Evolutionary conservation across 2,113 vertebrate species (phyloP).

Genomic region (Scartelaos histophorus): DNA sequence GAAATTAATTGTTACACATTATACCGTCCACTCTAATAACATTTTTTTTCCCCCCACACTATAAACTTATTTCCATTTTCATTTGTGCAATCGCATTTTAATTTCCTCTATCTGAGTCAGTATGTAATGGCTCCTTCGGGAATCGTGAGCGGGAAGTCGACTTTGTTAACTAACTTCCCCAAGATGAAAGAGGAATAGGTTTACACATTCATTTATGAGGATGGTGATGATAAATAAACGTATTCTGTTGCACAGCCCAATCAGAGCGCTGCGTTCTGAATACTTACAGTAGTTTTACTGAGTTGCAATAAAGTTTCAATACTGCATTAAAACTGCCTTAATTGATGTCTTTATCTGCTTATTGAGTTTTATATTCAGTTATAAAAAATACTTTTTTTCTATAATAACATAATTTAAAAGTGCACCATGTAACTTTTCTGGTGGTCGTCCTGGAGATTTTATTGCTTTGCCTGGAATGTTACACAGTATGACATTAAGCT

Average conservation of each 20-base stretch:
- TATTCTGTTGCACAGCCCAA: too few species aligned
- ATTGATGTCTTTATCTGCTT: background rate
- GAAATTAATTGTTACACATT: conserved; percentile 53
- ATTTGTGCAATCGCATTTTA: conserved; percentile 1
- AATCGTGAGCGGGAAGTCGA: conserved; percentile 15
- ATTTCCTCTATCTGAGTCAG: conserved; percentile 25
- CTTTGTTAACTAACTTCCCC: conserved; percentile 14
- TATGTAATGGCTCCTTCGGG: background rate
- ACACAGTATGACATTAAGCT: too few species aligned
- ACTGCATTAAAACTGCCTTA: too few species aligned
- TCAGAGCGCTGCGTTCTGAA: too few species aligned
- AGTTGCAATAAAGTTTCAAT: too few species aligned
- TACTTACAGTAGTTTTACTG: too few species aligned
- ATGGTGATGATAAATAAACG: background rate
- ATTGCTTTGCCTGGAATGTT: too few species aligned
- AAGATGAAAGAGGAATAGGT: background rate
- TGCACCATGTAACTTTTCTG: too few species aligned
- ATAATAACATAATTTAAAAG: background rate
- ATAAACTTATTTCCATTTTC: conserved; percentile 7
- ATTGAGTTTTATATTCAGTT: background rate
- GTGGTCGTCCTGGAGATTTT: too few species aligned
- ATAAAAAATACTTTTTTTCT: background rate
- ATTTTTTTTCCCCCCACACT: background rate
- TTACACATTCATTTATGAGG: background rate
- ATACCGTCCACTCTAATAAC: background rate